Conservation (phyloP, 2,113 vertebrate genomes). For the Brachyistius frenatus region DNA sequence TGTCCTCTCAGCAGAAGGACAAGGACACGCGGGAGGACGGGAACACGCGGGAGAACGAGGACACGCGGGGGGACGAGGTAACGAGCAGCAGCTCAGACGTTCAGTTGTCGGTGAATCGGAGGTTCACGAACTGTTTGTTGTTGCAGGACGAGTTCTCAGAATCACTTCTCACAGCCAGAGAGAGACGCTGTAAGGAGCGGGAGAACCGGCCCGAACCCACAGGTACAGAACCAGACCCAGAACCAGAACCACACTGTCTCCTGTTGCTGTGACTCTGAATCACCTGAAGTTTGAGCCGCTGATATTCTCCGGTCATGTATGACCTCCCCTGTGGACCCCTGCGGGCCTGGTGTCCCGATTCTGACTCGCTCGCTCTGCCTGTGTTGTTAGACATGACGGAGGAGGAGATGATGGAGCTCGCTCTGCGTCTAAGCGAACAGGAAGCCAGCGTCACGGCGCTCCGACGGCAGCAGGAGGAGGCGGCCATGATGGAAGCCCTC, state of each 20-base stretch:
- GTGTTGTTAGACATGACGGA: slow-evolving; percentile 91
- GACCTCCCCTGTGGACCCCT: no score
- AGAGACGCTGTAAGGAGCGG: neutral
- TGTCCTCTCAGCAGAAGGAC: neutral
- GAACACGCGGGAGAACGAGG: neutral
- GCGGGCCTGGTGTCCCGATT: no score
- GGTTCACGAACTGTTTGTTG: slow-evolving; percentile 4
- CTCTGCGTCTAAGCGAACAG: slow-evolving; percentile 91
- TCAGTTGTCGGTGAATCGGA: no score
- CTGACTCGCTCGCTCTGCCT: neutral
- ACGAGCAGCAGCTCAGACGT: neutral
- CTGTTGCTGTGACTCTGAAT: no score
- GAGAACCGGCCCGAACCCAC: slow-evolving; percentile 44
- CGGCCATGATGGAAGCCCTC: slow-evolving; percentile 91
- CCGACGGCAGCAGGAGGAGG: slow-evolving; percentile 87
- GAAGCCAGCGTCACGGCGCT: slow-evolving; percentile 87
- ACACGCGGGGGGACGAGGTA: slow-evolving; percentile 36
- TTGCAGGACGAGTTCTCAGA: slow-evolving; percentile 54
- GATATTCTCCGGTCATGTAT: no score
- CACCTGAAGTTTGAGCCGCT: no score
- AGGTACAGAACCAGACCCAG: slow-evolving; percentile 26
- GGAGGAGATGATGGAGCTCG: slow-evolving; percentile 94
- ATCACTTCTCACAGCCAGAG: slow-evolving; percentile 24
- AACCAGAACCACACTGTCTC: no score
- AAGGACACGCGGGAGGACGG: slow-evolving; percentile 13